Percentiles rank a stretch among this genome's conserved stretches.
Conservation (phyloP, 2,113 vertebrate genomes). For the Fulmarus glacialis region DNA sequence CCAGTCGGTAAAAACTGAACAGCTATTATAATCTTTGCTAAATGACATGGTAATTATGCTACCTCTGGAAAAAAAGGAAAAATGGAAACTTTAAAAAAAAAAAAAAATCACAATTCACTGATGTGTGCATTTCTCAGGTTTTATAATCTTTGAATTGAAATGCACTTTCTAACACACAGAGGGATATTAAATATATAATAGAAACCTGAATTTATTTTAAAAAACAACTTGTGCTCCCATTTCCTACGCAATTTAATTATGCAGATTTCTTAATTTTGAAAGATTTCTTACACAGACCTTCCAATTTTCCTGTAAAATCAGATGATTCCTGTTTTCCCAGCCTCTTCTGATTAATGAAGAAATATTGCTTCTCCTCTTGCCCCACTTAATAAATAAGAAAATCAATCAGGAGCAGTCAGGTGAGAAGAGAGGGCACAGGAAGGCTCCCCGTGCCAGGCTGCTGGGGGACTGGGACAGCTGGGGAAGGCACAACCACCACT, state of each 20-base stretch:
- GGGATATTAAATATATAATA: constrained; percentile 27
- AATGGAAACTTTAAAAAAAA: background rate
- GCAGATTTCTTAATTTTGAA: background rate
- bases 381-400: background rate
- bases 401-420: background rate
- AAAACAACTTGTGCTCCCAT: background rate
- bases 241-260: constrained; percentile 26
- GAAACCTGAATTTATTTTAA: constrained; percentile 19
- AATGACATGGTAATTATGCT: constrained; percentile 69
- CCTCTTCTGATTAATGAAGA: background rate
- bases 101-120: constrained; percentile 25
- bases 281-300: background rate
- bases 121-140: constrained; percentile 3
- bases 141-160: constrained; percentile 49
- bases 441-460: background rate
- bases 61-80: constrained; percentile 38
- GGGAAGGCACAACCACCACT: background rate
- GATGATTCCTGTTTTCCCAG: background rate
- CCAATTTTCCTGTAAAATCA: background rate
- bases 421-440: background rate
- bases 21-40: constrained; percentile 68
- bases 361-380: background rate
- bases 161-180: constrained; percentile 19
- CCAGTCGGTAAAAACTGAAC: constrained; percentile 64
- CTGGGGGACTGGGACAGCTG: background rate